A percentile compares a stretch with the other conserved stretches of the same genome.
Evolutionary conservation across 2,113 vertebrate species (phyloP).

Genomic region (Neodontobutis hainanensis): DNA sequence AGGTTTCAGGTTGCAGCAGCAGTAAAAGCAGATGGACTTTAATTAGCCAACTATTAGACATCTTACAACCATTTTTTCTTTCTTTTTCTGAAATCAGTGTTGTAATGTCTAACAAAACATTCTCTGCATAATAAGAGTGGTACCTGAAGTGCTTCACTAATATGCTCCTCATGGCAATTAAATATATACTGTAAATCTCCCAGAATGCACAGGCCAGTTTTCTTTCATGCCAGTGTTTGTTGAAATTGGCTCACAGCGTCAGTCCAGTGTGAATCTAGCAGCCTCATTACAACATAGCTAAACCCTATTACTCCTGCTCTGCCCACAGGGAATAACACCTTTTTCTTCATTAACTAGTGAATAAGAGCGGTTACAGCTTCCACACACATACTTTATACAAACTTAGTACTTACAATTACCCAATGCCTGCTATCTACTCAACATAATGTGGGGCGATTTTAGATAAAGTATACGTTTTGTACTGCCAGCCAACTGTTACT

Average conservation of each 20-base stretch:
- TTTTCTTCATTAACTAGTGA: conserved; percentile 60
- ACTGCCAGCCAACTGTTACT: too few species aligned
- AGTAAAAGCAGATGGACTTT: conserved; percentile 34
- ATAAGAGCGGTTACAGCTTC: conserved; percentile 51
- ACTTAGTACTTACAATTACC: conserved; percentile 20
- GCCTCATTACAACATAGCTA: conserved; percentile 67
- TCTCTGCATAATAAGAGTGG: conserved; percentile 25
- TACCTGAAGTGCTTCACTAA: conserved; percentile 22
- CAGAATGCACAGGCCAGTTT: conserved; percentile 20
- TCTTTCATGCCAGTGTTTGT: conserved; percentile 47
- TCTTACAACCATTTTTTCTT: conserved; percentile 14
- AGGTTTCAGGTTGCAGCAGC: conserved; percentile 32
- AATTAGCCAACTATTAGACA: conserved; percentile 30
- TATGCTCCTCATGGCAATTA: conserved; percentile 38
- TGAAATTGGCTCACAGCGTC: conserved; percentile 33
- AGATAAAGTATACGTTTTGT: too few species aligned
- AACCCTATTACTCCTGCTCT: conserved; percentile 58
- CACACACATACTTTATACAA: conserved; percentile 37
- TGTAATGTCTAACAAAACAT: conserved; percentile 16
- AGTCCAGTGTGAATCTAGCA: conserved; percentile 44
- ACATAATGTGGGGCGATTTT: too few species aligned
- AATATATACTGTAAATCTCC: conserved; percentile 34
- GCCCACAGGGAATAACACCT: conserved; percentile 65
- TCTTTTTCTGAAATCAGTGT: conserved; percentile 16
- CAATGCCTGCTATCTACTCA: not conserved